Evolutionary conservation across 1,140 invertebrate genomes (phyloP).

Genomic region (Procambarus virginalis): DNA sequence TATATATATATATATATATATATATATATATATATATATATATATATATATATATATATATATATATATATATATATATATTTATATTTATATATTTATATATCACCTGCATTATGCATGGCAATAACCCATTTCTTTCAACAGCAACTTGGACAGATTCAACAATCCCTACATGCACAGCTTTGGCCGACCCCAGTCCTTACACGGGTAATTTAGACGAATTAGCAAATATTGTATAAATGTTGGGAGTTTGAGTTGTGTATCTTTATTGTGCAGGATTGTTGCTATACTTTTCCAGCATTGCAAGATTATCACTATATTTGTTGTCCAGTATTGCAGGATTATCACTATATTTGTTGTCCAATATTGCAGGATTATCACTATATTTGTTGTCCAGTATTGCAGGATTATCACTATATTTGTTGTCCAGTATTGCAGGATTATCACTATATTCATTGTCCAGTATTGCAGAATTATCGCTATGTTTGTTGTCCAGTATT

Average conservation of each 20-base stretch:
- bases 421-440: too few relatives aligned
- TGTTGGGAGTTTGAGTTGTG: not conserved
- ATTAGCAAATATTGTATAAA: not conserved
- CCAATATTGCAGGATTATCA: too few relatives aligned
- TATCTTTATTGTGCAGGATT: not conserved
- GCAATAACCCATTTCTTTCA: constrained; percentile 1
- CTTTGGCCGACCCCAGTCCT: constrained; percentile 12
- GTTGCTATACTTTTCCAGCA: not conserved
- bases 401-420: too few relatives aligned
- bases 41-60: not conserved
- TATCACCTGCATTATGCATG: not conserved
- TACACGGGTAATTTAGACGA: constrained; percentile 25
- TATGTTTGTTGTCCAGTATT: too few relatives aligned
- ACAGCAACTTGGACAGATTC: constrained; percentile 15
- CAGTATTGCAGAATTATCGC: too few relatives aligned
- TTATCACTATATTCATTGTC: too few relatives aligned
- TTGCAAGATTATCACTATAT: too few relatives aligned
- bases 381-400: too few relatives aligned
- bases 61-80: not conserved
- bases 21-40: not conserved
- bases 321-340: too few relatives aligned
- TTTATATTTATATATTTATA: not conserved
- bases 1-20: not conserved
- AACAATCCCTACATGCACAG: not conserved
- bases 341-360: too few relatives aligned